phyloP scores from a whole-genome alignment of 1,140 invertebrate genomes.

The Hermetia illucens region DNA sequence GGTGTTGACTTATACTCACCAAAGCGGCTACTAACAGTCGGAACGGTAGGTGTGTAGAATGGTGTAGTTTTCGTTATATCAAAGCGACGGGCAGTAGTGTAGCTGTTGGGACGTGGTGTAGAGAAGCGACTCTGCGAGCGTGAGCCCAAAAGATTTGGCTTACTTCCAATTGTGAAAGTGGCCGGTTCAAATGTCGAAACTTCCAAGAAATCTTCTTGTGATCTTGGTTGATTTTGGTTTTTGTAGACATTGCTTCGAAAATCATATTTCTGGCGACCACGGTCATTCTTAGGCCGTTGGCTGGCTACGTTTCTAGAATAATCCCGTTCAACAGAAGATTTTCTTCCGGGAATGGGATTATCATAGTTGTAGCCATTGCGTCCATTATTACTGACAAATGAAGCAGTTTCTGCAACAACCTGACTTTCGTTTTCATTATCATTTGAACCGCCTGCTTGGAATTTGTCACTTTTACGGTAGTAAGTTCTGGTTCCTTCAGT shows the following conservation, averaged over 20 bases:
- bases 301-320: constrained; percentile 4
- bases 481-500: constrained; percentile 19
- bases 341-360: not conserved
- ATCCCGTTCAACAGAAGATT: constrained; percentile 4
- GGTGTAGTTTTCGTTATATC: constrained; percentile 25
- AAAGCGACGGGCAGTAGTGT: constrained; percentile 12
- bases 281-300: not conserved
- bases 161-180: constrained; percentile 6
- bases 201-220: not conserved
- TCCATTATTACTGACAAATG: constrained; percentile 44
- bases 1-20: no score
- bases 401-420: constrained; percentile 55
- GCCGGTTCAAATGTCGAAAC: constrained; percentile 10
- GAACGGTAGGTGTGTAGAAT: constrained; percentile 30
- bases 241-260: not conserved
- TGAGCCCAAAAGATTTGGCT: constrained; percentile 16
- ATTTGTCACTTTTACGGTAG: not conserved
- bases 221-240: not conserved
- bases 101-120: constrained; percentile 9
- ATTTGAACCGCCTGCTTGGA: not conserved
- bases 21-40: no score
- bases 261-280: constrained; percentile 1
- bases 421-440: constrained; percentile 41
- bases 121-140: constrained; percentile 13
- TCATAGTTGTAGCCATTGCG: constrained; percentile 25